phyloP scores from a whole-genome alignment of 2,797 vertebrate species.

The Pelochelys cantorii region DNA sequence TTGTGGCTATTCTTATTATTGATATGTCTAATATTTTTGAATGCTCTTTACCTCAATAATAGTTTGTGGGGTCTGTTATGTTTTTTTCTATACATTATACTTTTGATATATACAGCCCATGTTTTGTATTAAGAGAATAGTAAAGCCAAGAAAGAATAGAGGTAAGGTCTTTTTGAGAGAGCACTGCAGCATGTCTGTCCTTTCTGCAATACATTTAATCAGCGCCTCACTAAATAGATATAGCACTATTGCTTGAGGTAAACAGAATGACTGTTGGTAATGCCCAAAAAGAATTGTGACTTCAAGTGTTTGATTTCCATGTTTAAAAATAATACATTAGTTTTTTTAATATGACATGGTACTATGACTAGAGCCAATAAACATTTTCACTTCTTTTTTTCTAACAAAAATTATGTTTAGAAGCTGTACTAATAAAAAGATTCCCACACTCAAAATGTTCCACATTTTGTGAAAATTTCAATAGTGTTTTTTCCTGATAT shows the following conservation, averaged over 20 bases:
- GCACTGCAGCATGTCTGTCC: conserved; percentile 39
- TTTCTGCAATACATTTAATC: conserved; percentile 4
- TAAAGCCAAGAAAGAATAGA: conserved; percentile 45
- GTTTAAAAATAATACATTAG: not conserved
- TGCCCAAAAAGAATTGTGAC: not conserved
- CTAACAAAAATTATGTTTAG: not conserved
- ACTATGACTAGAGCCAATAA: not conserved
- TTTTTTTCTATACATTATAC: not conserved
- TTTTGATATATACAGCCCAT: conserved; percentile 7
- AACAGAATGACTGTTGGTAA: not conserved
- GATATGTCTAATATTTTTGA: not conserved
- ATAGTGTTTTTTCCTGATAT: not conserved
- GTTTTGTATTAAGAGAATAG: conserved; percentile 22
- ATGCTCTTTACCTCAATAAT: not conserved
- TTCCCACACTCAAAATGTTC: not conserved
- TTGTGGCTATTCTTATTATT: not conserved
- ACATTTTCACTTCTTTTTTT: not conserved
- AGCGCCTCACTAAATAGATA: conserved; percentile 65
- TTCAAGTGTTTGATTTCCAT: not conserved
- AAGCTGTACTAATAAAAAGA: not conserved
- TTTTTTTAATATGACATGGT: not conserved
- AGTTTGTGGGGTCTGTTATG: conserved; percentile 35
- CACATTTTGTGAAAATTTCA: not conserved
- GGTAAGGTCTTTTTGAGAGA: not conserved
- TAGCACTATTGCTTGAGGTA: conserved; percentile 49